Evolutionary conservation across 2,888 invertebrate genomes (phyloP), one percentile per base, ranked within the genome.

Genomic region (Oegoconia quadripuncta): DNA sequence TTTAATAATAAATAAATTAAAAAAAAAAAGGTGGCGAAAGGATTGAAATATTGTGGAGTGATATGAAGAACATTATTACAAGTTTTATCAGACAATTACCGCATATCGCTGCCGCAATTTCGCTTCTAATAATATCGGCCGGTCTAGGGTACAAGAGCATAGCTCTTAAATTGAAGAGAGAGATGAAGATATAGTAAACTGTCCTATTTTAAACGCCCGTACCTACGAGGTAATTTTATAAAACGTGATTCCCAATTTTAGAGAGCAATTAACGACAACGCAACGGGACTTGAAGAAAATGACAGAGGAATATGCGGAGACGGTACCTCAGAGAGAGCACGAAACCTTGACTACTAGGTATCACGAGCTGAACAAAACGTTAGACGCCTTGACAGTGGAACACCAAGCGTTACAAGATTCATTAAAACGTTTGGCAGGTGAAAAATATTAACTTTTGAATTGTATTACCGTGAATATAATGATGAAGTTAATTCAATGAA

Each of bases 251-350:
- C 23, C 13, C 12, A 30, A 46, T n/a, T 55, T 23, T 50, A 88
- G 88, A 41, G 83, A 87, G 39, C 83, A 79, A 41, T 53, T 88
- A 3, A 67, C 87, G 1, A 44, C 59, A 25, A 76, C 82, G 0
- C 84, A 86, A 42, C 60, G 55, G 1, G 68, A 83, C 25, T 52
- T 87, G 2, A 77, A 67, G 37, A 73, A 64, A 39, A 77, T 78
- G 69, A 64, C 59, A 0, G 88, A 87, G 2, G 79, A 84, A 42
- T 88, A 86, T 48, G 62, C 77, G 1, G 84, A 82, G 27, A 77
- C 80, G 1, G 84, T 88, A 1, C 88, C 88, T 1, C 70, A 74
- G n/a, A 61, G 83, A 0, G 72, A 83, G 27, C 69, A 70, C 48
- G 88, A 88, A 35, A 37, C 44, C 2, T 52, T 88, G 25, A 75